Evolutionary conservation across 2,888 invertebrate species (phyloP).

Genomic region (Cerastoderma edule): DNA sequence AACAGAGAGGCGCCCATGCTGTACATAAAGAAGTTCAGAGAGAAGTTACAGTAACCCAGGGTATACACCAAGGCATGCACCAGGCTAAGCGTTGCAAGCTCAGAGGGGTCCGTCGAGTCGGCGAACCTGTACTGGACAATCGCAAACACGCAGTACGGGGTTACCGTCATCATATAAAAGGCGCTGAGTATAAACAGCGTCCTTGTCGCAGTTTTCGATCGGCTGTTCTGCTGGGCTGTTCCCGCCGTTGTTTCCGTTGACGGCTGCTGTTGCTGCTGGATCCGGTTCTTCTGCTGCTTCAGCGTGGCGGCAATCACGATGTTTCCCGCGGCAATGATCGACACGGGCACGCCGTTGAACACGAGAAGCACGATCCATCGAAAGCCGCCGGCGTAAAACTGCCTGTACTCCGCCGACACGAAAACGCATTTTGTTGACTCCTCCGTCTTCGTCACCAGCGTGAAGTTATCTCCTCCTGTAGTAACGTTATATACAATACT

Average conservation of each 20-base stretch:
- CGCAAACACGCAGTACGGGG: conserved; percentile 12
- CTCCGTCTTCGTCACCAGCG: not conserved
- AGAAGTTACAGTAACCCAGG: conserved; percentile 12
- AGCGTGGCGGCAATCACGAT: conserved; percentile 5
- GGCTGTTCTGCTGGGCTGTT: not conserved
- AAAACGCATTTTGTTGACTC: not conserved
- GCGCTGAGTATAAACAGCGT: conserved; percentile 10
- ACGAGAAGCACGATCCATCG: not conserved
- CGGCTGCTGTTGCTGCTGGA: too few species aligned
- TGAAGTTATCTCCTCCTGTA: not conserved
- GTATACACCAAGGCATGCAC: not conserved
- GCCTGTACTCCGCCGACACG: not conserved
- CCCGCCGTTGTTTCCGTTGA: not conserved
- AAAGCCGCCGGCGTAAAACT: not conserved
- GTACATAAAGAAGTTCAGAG: conserved; percentile 11
- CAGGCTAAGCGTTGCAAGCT: not conserved
- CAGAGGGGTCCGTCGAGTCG: not conserved
- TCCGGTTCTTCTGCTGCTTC: not conserved
- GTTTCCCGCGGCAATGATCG: conserved; percentile 8
- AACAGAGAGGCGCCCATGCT: conserved; percentile 8
- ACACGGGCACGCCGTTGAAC: not conserved
- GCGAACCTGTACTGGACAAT: not conserved
- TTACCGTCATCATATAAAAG: conserved; percentile 9
- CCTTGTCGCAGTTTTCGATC: conserved; percentile 12
- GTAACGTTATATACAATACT: not conserved